Evolutionary conservation across 2,888 invertebrate species (phyloP), one percentile per base, ranked within the genome.

Genomic region (Rhamnusium bicolor): DNA sequence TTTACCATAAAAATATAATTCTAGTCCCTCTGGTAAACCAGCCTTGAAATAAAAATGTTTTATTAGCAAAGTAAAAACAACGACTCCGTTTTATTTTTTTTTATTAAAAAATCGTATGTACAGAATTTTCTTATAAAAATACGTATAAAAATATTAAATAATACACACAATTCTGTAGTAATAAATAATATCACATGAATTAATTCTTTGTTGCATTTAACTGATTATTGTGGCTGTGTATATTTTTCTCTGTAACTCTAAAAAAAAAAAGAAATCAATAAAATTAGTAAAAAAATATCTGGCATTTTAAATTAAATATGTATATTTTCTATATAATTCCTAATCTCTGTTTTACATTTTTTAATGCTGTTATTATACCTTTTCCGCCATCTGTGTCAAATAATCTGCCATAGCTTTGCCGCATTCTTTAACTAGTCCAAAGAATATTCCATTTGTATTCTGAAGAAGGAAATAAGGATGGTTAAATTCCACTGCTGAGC

Each of bases 401-500:
- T 84, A 77, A 56, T 84, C 81, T 4, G 83, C 79, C 71, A 79
- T 79, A 12, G 78, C 74, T 21, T 82, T 82, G 16, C 94, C 94
- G 32, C 92, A 92, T 87, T 93, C 92, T 61, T 91, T 89, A 12
- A 93, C 91, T 90, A 93, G 91, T 66, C 86, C 89, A 67, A 88
- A 89, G 70, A 93, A 89, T 32, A 89, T 83, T 18, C 92, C 91
- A 21, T 87, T 88, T 14, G 88, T 79, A 74, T 89, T 90, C 85
- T 91, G 89, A 77, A 93, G 87, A 79, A 93, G 84, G 1, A 88
- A 81, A 86, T 92, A 89, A 0, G 95, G 95, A 79, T 92, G 91
- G 76, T 93, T 93, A 86, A 92, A 94, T 89, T 95, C 95, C 73
- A 92, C 90, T 84, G 93, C 90, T 63, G 88, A 89, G 0, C 92